Conservation (phyloP, 2,888 invertebrate genomes). For the Hetaerina titia region DNA sequence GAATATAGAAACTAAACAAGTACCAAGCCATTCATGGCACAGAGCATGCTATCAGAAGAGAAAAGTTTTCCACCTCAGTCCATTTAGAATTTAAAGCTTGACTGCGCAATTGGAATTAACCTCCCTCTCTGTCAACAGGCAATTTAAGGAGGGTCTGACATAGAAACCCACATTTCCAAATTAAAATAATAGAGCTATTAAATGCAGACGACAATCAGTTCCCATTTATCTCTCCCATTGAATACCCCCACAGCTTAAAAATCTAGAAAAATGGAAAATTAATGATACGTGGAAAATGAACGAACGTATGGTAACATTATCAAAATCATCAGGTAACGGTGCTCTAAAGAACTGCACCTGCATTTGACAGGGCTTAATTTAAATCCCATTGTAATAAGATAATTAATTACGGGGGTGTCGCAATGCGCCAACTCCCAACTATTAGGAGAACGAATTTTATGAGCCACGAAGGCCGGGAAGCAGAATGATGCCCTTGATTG, state of each 20-base stretch:
- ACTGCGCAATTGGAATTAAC: background rate
- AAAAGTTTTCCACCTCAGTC: background rate
- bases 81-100: background rate
- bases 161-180: background rate
- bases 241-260: background rate
- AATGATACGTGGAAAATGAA: no score
- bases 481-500: background rate
- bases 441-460: background rate
- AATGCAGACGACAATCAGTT: background rate
- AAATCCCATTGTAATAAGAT: background rate
- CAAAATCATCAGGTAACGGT: background rate
- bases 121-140: background rate
- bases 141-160: background rate
- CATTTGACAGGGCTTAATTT: background rate
- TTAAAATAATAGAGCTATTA: background rate
- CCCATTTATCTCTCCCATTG: background rate
- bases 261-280: background rate
- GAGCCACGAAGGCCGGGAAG: background rate
- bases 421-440: background rate
- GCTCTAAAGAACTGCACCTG: background rate
- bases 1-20: background rate
- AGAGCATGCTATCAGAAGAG: background rate
- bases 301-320: no score
- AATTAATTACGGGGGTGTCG: background rate
- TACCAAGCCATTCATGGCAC: background rate